Percentiles rank a stretch among this genome's conserved stretches.
These are phyloP conservation scores for Pelecanus crispus DNA, from an alignment of 2,113 vertebrate species.

Conservation along the genomic window DNA sequence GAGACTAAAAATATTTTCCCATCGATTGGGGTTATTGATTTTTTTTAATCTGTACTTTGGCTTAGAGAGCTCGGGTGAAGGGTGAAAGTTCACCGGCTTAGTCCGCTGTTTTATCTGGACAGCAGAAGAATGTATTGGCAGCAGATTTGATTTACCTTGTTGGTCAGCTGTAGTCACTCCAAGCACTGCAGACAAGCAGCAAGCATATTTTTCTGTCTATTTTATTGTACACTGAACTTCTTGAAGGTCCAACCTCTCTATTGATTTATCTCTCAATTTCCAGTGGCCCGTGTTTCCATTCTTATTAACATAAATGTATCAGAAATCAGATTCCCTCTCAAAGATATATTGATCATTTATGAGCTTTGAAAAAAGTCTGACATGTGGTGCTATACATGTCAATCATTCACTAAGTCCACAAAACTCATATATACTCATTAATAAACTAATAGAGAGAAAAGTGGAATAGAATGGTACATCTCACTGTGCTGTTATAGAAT, in stretches of 20 bases:
- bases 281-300: conserved; percentile 47
- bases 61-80: conserved; percentile 83
- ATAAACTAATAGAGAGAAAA: not conserved
- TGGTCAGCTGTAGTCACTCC: conserved; percentile 73
- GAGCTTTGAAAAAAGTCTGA: conserved; percentile 41
- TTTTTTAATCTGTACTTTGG: conserved; percentile 88
- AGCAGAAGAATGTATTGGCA: conserved; percentile 79
- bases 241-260: conserved; percentile 59
- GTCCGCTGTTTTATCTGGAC: conserved; percentile 81
- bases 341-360: conserved; percentile 53
- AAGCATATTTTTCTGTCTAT: conserved; percentile 56
- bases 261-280: conserved; percentile 69
- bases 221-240: conserved; percentile 50
- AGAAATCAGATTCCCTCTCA: conserved; percentile 54
- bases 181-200: conserved; percentile 65
- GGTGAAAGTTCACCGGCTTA: conserved; percentile 86
- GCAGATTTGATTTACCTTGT: conserved; percentile 80
- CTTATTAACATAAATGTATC: conserved; percentile 63
- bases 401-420: not conserved
- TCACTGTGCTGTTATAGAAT: not conserved
- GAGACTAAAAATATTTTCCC: conserved; percentile 85
- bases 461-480: not conserved
- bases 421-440: not conserved
- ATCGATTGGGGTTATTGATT: conserved; percentile 87
- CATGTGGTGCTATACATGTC: not conserved